Evolutionary conservation across 2,797 vertebrate genomes (phyloP).

Genomic region (Hyperoplus lanceolatus): DNA sequence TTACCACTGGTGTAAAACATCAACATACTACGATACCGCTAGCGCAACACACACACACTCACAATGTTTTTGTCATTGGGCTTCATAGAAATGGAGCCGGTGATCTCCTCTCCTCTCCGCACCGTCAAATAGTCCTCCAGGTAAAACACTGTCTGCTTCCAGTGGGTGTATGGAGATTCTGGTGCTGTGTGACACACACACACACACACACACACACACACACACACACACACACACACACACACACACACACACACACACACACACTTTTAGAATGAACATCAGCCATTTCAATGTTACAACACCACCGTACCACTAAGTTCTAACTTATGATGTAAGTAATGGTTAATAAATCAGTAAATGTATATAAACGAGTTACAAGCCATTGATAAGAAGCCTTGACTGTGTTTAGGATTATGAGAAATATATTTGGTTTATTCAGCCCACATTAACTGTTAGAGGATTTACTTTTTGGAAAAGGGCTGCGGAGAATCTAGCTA

Average conservation of each 20-base stretch:
- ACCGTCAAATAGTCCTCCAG: slow-evolving; percentile 98
- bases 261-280: not conserved
- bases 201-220: slow-evolving; percentile 40
- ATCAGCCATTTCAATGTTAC: not conserved
- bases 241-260: slow-evolving; percentile 40
- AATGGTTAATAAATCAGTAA: not conserved
- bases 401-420: not conserved
- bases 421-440: not conserved
- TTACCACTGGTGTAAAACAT: not conserved
- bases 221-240: slow-evolving; percentile 47
- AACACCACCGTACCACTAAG: not conserved
- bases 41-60: slow-evolving; percentile 65
- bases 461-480: not conserved
- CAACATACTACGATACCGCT: slow-evolving; percentile 17
- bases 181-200: slow-evolving; percentile 87
- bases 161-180: slow-evolving; percentile 96
- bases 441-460: not conserved
- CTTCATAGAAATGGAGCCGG: slow-evolving; percentile 94
- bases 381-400: not conserved
- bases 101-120: slow-evolving; percentile 94
- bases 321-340: not conserved
- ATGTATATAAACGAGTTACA: not conserved
- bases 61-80: slow-evolving; percentile 98
- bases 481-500: not conserved
- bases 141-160: slow-evolving; percentile 99